Percentiles rank a stretch among this genome's conserved stretches.
phyloP scores from a whole-genome alignment of 2,888 invertebrate species.

The Pandemis corylana region DNA sequence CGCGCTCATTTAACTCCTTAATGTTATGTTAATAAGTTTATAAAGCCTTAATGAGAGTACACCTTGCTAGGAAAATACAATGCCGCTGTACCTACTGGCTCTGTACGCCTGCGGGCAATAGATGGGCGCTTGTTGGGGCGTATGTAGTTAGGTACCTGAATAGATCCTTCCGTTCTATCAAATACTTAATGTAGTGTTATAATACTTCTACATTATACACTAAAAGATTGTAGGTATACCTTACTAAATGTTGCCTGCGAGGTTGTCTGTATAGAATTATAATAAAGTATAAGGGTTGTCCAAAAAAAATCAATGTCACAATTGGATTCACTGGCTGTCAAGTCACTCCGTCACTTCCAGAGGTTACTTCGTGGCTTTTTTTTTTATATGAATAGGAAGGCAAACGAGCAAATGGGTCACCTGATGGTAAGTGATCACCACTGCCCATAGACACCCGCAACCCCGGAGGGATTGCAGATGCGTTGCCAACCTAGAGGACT shows the following conservation, averaged over 20 bases:
- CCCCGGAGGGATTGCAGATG: too few relatives aligned
- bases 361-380: too few relatives aligned
- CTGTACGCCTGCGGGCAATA: constrained; percentile 15
- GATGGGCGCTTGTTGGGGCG: constrained; percentile 3
- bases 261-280: not conserved
- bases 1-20: too few relatives aligned
- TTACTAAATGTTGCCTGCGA: not conserved
- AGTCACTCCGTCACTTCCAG: too few relatives aligned
- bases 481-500: too few relatives aligned
- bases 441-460: too few relatives aligned
- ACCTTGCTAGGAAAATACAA: constrained; percentile 6
- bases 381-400: too few relatives aligned
- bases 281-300: too few relatives aligned
- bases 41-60: constrained; percentile 3
- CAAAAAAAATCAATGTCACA: not conserved
- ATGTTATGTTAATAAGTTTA: not conserved
- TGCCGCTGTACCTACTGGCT: not conserved
- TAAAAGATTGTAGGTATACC: not conserved
- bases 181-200: not conserved
- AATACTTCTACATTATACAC: not conserved
- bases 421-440: too few relatives aligned
- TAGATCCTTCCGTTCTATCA: not conserved
- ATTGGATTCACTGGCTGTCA: too few relatives aligned
- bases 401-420: too few relatives aligned
- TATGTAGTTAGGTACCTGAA: not conserved